These are phyloP conservation scores for Myripristis murdjan DNA, from an alignment of 2,797 vertebrate genomes.

Conservation along the genomic window DNA sequence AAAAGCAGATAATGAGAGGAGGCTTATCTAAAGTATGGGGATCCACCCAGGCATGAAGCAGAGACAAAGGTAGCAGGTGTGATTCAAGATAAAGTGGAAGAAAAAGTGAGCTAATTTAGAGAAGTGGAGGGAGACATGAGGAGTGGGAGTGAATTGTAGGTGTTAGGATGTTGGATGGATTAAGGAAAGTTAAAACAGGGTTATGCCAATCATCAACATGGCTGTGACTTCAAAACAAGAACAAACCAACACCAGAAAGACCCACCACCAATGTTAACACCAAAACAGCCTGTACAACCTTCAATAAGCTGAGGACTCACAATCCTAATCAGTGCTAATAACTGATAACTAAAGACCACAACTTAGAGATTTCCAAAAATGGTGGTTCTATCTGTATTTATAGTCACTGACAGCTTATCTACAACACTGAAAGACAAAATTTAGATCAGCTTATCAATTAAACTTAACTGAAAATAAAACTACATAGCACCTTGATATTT, in stretches of 20 bases:
- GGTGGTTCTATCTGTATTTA: background rate
- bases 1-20: conserved; percentile 38
- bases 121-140: conserved; percentile 15
- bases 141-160: conserved; percentile 20
- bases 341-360: background rate
- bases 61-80: conserved; percentile 30
- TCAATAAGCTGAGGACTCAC: background rate
- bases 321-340: background rate
- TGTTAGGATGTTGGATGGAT: conserved; percentile 22
- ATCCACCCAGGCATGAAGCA: conserved; percentile 36
- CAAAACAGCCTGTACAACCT: conserved; percentile 39
- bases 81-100: conserved; percentile 54
- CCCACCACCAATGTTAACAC: conserved; percentile 72
- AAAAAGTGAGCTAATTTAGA: conserved; percentile 20
- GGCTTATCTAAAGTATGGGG: conserved; percentile 55
- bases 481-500: too few relatives aligned
- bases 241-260: conserved; percentile 39
- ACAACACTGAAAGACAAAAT: background rate
- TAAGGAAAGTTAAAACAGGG: conserved; percentile 5
- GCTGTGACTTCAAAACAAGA: conserved; percentile 43
- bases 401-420: background rate
- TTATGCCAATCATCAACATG: conserved; percentile 63
- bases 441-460: too few relatives aligned
- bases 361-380: background rate
- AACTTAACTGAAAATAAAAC: background rate